These are phyloP conservation scores for Sisyra nigra DNA, from an alignment of 2,888 invertebrate species.

Conservation along the genomic window DNA sequence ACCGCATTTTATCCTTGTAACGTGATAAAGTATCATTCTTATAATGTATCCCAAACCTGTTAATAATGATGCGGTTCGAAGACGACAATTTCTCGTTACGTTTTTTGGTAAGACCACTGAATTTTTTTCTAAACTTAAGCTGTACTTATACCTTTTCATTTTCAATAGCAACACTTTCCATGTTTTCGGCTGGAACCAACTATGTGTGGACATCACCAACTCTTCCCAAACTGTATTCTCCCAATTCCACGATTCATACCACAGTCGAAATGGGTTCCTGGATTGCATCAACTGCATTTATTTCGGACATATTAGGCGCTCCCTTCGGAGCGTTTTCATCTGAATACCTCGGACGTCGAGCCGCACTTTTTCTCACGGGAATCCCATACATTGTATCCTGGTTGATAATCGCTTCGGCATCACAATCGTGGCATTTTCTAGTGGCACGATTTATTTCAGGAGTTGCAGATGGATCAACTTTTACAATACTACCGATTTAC, in stretches of 20 bases:
- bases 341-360: background rate
- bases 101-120: no score
- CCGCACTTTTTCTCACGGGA: background rate
- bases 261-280: background rate
- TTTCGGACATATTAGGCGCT: background rate
- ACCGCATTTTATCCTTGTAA: no score
- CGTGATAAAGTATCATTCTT: no score
- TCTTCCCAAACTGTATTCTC: background rate
- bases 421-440: background rate
- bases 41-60: no score
- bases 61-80: no score
- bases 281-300: background rate
- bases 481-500: conserved; percentile 36
- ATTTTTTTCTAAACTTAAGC: no score
- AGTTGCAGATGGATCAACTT: conserved; percentile 30
- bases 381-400: background rate
- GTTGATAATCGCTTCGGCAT: background rate
- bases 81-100: no score
- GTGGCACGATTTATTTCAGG: conserved; percentile 35
- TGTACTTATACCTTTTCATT: background rate
- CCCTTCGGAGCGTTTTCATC: background rate
- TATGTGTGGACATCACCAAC: background rate
- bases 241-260: background rate
- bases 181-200: background rate
- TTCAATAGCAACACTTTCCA: background rate